Evolutionary conservation across 1,140 invertebrate species (phyloP).

Genomic region (Cephus cinctus): DNA sequence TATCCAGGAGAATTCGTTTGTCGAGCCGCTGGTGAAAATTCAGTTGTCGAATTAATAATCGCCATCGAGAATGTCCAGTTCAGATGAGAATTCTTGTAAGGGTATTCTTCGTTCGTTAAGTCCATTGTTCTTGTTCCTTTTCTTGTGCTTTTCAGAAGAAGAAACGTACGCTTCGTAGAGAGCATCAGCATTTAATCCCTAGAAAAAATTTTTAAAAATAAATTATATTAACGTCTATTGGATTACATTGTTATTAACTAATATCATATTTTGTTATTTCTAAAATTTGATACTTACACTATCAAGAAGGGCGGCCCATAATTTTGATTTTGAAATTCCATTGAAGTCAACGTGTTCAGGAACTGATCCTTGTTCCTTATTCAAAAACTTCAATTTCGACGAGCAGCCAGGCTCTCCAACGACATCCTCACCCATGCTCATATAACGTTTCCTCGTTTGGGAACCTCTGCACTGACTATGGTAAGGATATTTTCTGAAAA

Average conservation of each 20-base stretch:
- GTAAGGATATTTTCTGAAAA: constrained; percentile 29
- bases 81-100: constrained; percentile 24
- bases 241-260: no score
- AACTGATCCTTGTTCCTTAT: constrained; percentile 3
- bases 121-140: constrained; percentile 20
- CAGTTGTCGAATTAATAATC: constrained; percentile 30
- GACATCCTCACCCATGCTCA: constrained; percentile 21
- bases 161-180: constrained; percentile 17
- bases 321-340: constrained; percentile 22
- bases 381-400: constrained; percentile 14
- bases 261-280: no score
- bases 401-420: constrained; percentile 17
- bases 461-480: constrained; percentile 33
- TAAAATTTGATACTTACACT: constrained; percentile 24
- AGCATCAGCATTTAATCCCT: constrained; percentile 18
- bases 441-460: constrained; percentile 33
- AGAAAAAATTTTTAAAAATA: constrained; percentile 10
- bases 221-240: constrained; percentile 4
- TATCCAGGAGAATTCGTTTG: no score
- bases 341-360: constrained; percentile 8
- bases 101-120: constrained; percentile 18
- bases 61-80: constrained; percentile 25
- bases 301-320: constrained; percentile 22
- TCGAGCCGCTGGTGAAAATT: no score
- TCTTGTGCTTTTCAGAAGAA: constrained; percentile 16